A percentile compares a stretch with the other conserved stretches of the same genome.
These are phyloP conservation scores for Cephus nigrinus DNA, from an alignment of 2,888 invertebrate species.

Conservation along the genomic window DNA sequence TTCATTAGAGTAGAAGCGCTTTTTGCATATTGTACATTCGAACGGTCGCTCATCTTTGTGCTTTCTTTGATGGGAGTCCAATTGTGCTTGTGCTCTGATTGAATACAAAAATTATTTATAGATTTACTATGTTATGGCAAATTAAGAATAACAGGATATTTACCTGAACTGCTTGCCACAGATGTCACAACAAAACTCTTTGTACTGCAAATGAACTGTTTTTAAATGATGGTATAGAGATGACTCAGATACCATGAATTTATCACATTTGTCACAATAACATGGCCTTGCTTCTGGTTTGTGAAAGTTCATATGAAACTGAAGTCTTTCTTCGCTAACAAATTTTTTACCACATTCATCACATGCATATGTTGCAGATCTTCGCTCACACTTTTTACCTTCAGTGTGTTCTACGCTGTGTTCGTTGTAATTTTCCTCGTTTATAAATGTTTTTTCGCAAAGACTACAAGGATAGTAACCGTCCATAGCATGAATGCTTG, in stretches of 20 bases:
- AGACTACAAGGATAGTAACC: conserved; percentile 18
- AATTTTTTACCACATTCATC: conserved; percentile 29
- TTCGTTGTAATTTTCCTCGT: conserved; percentile 12
- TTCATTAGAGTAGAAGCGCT: conserved; percentile 32
- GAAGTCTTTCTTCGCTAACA: conserved; percentile 26
- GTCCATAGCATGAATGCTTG: conserved; percentile 3
- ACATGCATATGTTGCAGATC: conserved; percentile 18
- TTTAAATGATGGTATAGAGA: conserved; percentile 16
- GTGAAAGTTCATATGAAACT: conserved; percentile 30
- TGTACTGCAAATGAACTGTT: conserved; percentile 19
- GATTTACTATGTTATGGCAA: background rate
- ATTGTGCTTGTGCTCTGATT: conserved; percentile 20
- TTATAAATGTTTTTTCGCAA: conserved; percentile 12
- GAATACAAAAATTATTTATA: background rate
- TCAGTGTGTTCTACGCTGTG: conserved; percentile 10
- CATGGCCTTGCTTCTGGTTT: conserved; percentile 12
- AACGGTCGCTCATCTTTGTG: conserved; percentile 34
- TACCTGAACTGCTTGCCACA: conserved; percentile 31
- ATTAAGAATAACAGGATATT: background rate
- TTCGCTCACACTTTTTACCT: conserved; percentile 13
- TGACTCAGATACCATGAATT: conserved; percentile 19
- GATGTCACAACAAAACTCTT: conserved; percentile 27
- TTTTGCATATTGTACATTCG: conserved; percentile 31
- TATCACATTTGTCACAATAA: conserved; percentile 22
- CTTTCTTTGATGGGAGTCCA: conserved; percentile 28